phyloP scores from a whole-genome alignment of 2,797 vertebrate genomes.

The Anabacerthia variegaticeps region DNA sequence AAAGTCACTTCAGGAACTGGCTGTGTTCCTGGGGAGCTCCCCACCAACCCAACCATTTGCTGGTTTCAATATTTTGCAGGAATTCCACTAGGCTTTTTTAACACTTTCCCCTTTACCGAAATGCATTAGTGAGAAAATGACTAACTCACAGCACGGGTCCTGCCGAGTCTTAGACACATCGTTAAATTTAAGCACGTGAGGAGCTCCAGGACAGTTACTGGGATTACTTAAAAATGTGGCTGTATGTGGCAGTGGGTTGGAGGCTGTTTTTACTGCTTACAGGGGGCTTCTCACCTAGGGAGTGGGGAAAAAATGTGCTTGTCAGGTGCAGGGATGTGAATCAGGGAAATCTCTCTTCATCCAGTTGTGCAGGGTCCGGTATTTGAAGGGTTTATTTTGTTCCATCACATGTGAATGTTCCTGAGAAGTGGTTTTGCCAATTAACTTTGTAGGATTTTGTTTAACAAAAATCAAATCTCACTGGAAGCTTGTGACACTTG shows the following conservation, averaged over 20 bases:
- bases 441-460: neutral
- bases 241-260: neutral
- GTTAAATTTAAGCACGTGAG: neutral
- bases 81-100: neutral
- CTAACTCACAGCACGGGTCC: neutral
- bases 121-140: neutral
- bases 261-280: neutral
- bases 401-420: neutral
- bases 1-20: neutral
- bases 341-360: neutral
- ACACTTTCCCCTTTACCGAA: neutral
- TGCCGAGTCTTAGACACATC: neutral
- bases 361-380: neutral
- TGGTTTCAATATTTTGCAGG: neutral
- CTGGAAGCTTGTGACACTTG: neutral
- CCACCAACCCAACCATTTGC: fast-evolving
- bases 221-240: neutral
- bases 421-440: neutral
- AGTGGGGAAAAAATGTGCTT: neutral
- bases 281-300: neutral
- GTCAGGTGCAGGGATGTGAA: neutral
- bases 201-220: neutral
- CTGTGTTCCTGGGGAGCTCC: neutral
- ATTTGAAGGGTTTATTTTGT: neutral
- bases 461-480: constrained; percentile 1